Evolutionary conservation across 1,140 invertebrate genomes (phyloP).

Genomic region (Olivierus martensii): DNA sequence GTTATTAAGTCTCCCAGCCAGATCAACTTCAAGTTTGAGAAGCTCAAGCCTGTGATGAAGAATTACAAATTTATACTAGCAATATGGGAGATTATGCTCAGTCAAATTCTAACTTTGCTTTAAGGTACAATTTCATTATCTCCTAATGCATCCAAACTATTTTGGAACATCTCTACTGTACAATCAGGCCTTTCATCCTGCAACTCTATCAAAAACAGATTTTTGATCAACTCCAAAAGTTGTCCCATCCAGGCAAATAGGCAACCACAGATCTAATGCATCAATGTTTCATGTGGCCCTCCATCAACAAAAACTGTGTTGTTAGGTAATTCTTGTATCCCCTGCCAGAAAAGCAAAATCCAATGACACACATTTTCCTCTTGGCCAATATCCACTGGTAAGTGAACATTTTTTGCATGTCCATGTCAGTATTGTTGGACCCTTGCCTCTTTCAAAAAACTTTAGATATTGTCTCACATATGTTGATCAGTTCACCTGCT

Average conservation of each 20-base stretch:
- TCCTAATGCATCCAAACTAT: neutral
- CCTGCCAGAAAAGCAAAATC: constrained; percentile 11
- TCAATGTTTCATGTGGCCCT: no score
- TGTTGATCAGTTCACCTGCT: constrained; percentile 33
- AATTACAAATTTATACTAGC: neutral
- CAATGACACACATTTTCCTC: constrained; percentile 13
- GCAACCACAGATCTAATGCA: constrained; percentile 1
- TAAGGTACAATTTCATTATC: neutral
- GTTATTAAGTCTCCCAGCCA: no score
- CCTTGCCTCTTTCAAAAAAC: no score
- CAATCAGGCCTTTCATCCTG: constrained; percentile 1
- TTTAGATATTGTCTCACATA: constrained; percentile 30
- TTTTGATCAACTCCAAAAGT: constrained; percentile 3
- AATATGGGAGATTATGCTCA: neutral
- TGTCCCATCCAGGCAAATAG: constrained; percentile 6
- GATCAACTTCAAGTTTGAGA: constrained; percentile 2
- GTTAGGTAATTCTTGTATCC: neutral
- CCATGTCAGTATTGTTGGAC: constrained; percentile 38
- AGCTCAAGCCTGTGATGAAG: constrained; percentile 9
- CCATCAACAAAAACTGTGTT: neutral
- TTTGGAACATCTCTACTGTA: constrained; percentile 5
- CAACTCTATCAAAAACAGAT: neutral
- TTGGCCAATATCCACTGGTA: neutral
- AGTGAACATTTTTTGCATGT: constrained; percentile 28
- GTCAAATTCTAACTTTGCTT: neutral